A percentile compares a stretch with the other conserved stretches of the same genome.
Conservation (phyloP, 2,888 invertebrate genomes). For the Unio pictorum region DNA sequence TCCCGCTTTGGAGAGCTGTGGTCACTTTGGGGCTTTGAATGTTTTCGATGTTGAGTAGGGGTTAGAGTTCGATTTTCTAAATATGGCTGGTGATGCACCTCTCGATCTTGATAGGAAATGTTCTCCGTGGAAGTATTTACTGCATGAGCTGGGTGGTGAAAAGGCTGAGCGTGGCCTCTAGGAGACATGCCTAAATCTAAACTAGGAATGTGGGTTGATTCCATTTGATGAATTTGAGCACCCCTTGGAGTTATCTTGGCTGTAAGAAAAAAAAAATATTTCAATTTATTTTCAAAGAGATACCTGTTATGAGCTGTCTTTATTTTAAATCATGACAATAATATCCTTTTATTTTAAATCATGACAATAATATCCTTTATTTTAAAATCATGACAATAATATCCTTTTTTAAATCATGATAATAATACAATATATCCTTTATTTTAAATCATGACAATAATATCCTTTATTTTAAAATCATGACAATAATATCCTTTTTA, state of each 20-base stretch:
- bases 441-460: no score
- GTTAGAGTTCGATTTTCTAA: slow-evolving; percentile 74
- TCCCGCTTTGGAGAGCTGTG: slow-evolving; percentile 52
- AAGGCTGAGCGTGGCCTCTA: slow-evolving; percentile 3
- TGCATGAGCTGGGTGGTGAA: slow-evolving; percentile 3
- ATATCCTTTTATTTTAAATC: no score
- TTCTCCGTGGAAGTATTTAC: background rate
- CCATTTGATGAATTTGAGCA: slow-evolving; percentile 7
- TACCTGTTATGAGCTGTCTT: no score
- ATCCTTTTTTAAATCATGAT: no score
- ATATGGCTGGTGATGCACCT: slow-evolving; percentile 47
- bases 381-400: no score
- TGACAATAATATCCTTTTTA: no score
- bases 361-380: no score
- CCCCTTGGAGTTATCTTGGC: slow-evolving; percentile 49
- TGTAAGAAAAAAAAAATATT: slow-evolving; percentile 22
- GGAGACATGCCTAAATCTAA: background rate
- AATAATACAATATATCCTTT: no score
- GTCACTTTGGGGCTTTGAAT: slow-evolving; percentile 35
- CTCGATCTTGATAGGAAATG: slow-evolving; percentile 2
- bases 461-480: no score
- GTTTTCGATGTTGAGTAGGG: slow-evolving; percentile 74
- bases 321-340: no score
- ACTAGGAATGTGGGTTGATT: slow-evolving; percentile 1
- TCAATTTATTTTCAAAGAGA: no score